Conservation (phyloP, 2,113 vertebrate genomes). For the Cyanocitta stelleri region DNA sequence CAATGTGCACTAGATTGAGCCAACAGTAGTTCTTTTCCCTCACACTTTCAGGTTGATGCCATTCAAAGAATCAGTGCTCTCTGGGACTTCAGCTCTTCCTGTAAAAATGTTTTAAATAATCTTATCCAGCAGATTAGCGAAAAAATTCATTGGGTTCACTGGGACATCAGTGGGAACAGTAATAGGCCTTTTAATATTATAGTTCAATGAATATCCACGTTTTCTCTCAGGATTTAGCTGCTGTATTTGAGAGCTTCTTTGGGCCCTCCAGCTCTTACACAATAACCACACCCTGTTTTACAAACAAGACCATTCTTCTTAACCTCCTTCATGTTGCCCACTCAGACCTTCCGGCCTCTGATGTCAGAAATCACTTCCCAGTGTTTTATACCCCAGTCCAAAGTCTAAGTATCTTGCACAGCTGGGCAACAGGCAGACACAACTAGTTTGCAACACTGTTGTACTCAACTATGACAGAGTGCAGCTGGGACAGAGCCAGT, state of each 20-base stretch:
- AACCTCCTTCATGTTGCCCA: neutral
- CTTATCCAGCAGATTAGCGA: neutral
- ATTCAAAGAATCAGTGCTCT: neutral
- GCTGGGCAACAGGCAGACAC: neutral
- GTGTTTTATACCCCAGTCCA: neutral
- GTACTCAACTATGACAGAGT: neutral
- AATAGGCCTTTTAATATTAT: neutral
- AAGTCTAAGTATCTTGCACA: neutral
- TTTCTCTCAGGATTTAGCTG: neutral
- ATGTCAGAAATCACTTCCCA: neutral
- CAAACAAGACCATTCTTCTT: neutral
- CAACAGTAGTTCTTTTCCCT: neutral
- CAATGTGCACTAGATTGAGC: neutral
- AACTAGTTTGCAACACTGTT: neutral
- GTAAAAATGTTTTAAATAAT: neutral
- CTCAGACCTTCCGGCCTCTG: neutral
- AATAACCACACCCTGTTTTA: conserved; percentile 51
- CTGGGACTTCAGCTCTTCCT: neutral
- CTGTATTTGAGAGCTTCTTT: neutral
- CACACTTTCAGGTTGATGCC: neutral
- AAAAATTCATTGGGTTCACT: neutral
- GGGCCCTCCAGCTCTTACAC: neutral
- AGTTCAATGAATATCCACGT: neutral
- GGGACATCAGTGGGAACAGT: neutral
- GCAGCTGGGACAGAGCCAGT: neutral